Evolutionary conservation across 2,113 vertebrate species (phyloP), one percentile per base, ranked within the genome.

Genomic region (Ceratotherium simum): DNA sequence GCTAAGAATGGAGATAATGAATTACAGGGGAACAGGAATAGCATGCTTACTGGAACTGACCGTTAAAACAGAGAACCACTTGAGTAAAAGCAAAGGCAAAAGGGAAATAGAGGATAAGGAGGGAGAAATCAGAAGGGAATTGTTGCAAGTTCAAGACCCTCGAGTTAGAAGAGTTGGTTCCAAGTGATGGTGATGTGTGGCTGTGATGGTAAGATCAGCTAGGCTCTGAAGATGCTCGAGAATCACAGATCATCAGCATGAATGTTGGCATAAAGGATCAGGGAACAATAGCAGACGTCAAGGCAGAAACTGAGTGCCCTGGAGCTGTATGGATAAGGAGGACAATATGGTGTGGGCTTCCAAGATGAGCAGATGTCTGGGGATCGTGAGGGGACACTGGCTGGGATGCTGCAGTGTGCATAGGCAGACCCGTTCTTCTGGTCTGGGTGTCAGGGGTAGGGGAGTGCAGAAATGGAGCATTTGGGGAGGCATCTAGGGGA

Each of bases 321-420:
- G 58, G 56, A 23, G 51, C 21, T n/a, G 3, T 16, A 1, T 0
- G 4, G 33, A 11, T 18, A 85, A 56, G 11, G 39, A 95, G 27
- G 64, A 58, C 39, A 23, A 2, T 12, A 23, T 33, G 27, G 2
- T 23, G 6, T 14, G 9, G 42, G 0, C 3, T 81, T 80, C 70
- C 67, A 58, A 51, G 58, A 27, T 0, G 9, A 65, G 81, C 39
- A 65, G 20, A 54, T 39, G 3, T 33, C 54, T 27, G 25, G 0
- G 1, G 12, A 46, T 33, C 48, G n/a, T 17, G 18, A 69, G 8
- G 27, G 42, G 60, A 36, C 36, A 14, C 16, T 56, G 60, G 36
- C 67, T 36, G 39, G 9, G 27, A 54, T n/a, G 11, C 1, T 65
- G 8, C 3, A 0, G 0, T 36, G 8, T 14, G 2, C 18, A 4